These are phyloP conservation scores for Drosophila aff. DNA, from an alignment of 1,140 invertebrate species.

Conservation along the genomic window DNA sequence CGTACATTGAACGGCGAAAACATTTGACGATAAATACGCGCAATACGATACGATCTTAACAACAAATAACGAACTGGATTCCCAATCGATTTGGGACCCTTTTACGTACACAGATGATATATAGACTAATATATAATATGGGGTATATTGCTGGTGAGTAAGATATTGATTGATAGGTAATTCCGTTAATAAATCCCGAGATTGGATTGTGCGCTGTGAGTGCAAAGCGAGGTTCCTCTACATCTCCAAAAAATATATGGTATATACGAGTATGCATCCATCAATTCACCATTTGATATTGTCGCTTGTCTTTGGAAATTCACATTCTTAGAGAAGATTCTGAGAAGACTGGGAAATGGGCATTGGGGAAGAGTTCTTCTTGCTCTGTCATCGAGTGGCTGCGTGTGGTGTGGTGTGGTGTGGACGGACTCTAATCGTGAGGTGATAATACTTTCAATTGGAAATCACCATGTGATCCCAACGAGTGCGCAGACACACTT, in stretches of 20 bases:
- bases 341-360: constrained; percentile 6
- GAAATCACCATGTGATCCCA: constrained; percentile 28
- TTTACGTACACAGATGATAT: constrained; percentile 52
- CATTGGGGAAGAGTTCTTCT: constrained; percentile 21
- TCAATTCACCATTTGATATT: constrained; percentile 56
- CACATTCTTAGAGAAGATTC: background rate
- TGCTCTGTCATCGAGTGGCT: constrained; percentile 6
- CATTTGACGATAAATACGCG: constrained; percentile 35
- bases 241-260: constrained; percentile 8
- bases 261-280: background rate
- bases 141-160: constrained; percentile 30
- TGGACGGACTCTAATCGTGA: constrained; percentile 70
- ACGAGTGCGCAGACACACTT: constrained; percentile 22
- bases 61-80: constrained; percentile 69
- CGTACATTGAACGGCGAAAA: constrained; percentile 49
- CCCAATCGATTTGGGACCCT: background rate
- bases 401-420: constrained; percentile 9
- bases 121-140: constrained; percentile 2
- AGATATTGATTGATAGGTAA: constrained; percentile 43
- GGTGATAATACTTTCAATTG: constrained; percentile 68
- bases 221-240: constrained; percentile 17
- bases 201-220: constrained; percentile 39
- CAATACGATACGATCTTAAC: constrained; percentile 24
- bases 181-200: constrained; percentile 3
- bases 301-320: constrained; percentile 70